Evolutionary conservation across 1,140 invertebrate genomes (phyloP), one percentile per base, ranked within the genome.

Genomic region (Drosophila virilis): DNA sequence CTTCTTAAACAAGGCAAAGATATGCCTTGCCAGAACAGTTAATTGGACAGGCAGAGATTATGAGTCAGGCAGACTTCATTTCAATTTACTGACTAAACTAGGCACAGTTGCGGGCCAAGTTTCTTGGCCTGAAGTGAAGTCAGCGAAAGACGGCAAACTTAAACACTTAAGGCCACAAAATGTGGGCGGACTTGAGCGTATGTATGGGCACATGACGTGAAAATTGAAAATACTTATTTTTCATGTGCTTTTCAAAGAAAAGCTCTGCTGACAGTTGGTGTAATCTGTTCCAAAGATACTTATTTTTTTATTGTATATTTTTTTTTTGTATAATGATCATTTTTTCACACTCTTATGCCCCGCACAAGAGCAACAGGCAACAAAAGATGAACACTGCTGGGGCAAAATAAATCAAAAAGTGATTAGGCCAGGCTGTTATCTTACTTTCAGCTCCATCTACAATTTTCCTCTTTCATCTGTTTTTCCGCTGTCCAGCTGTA

Each of bases 391-490:
- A 54, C 67, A 52, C 71, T 57, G 65, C 71, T 78, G 52, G 60
- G 64, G 79, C 17, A 51, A 80, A 89, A 88, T 88, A 88, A 88
- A 88, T 88, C 84, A 88, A 89, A 88, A 88, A 88, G 84, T 88
- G 84, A 88, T 88, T 88, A 88, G 84, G 78, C 57, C 64, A 35
- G 35, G 54, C 61, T 38, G 40, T 28, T 64, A 40, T 32, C 52
- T 40, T 37, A 8, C n/a, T 7, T 51, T 10, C 13, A 37, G 40
- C 4, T 52, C 28, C 46, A 37, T 46, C 37, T 13, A 12, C 5
- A 32, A 22, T 13, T 59, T 6, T 15, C 9, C n/a, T 10, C 8
- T 52, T 35, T 35, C 37, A 65, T 42, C 46, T 48, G 55, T 37
- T 58, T 58, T 59, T 71, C 74, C 76, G 40, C 67, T 77, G 79